Percentiles rank a stretch among this genome's conserved stretches.
Conservation (phyloP, 2,888 invertebrate genomes). For the Caenorhabditis drosophilae region DNA sequence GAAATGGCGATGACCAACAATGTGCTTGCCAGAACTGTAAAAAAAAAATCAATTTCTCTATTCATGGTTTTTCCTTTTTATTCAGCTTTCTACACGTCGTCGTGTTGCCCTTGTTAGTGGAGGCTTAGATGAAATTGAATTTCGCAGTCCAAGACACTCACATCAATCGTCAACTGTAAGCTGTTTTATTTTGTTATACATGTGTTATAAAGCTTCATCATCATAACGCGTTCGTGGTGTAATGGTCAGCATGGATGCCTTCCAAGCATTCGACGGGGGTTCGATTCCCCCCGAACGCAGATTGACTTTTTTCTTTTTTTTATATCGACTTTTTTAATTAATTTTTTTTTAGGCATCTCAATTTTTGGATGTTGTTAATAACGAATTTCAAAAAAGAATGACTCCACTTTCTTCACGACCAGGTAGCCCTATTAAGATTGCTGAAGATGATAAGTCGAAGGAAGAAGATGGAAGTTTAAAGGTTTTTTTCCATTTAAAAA, state of each 20-base stretch:
- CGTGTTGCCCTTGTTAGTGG: slow-evolving; percentile 54
- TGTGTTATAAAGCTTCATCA: not conserved
- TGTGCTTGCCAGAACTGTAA: slow-evolving; percentile 59
- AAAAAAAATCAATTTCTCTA: no score
- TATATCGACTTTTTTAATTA: no score
- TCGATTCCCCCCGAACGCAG: slow-evolving; percentile 52
- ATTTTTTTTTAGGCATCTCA: slow-evolving; percentile 21
- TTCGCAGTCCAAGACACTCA: slow-evolving; percentile 26
- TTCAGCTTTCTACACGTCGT: slow-evolving; percentile 61
- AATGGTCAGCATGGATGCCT: slow-evolving; percentile 55
- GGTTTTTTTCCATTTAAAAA: not conserved
- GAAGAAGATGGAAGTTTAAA: not conserved
- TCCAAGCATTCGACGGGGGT: slow-evolving; percentile 55
- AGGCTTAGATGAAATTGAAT: slow-evolving; percentile 58
- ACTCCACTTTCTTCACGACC: slow-evolving; percentile 30
- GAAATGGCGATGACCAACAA: slow-evolving; percentile 61
- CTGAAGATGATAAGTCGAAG: slow-evolving; percentile 10
- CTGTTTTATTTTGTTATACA: slow-evolving; percentile 1
- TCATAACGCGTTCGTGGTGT: slow-evolving; percentile 53
- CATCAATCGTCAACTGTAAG: slow-evolving; percentile 16
- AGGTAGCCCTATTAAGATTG: slow-evolving; percentile 18
- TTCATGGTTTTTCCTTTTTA: no score
- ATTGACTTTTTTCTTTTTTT: no score
- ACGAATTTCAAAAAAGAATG: slow-evolving; percentile 30
- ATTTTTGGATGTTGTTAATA: slow-evolving; percentile 31